Base-by-base conservation (phyloP, 2,113 vertebrate species). In the Merops nubicus region DNA sequence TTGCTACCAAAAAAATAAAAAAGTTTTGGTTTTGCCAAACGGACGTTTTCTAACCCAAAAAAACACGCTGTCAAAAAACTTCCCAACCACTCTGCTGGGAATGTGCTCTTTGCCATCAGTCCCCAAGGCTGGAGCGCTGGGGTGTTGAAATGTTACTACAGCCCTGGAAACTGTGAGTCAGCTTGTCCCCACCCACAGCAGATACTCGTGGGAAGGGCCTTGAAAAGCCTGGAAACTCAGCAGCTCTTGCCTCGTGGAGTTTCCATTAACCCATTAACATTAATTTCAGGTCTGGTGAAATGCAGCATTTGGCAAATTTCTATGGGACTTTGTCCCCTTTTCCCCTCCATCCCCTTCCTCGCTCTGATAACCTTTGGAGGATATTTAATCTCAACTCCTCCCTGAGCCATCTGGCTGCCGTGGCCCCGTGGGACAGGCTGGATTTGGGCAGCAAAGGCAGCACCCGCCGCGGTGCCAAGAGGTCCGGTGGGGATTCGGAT, bases 141-240 rank as follows among this genome's bases (percentile, higher is more conserved):
- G 85, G 95, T 96, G 91, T 92, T 96, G 93, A 96, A 96, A 97
- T 88, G 96, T 74, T 95, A 80, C 95, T 93, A 50, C 93, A 96
- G 85, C 92, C 67, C 88, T 96, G 96, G 96, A 96, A 97, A 97
- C 38, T 91, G 92, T 96, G 96, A 96, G 95, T 96, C 96, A 97
- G 95, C 96, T 93, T 89, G 42, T 96, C 93, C 94, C 95, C 96
- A 96, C 96, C 96, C 96, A 96, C 96, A 88, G 96, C 76, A 94
- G 95, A 91, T 94, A 70, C 91, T 92, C 85, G 88, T 95, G 96
- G 96, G 95, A 96, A 95, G 96, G 93, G 95, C 96, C 96, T 88
- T 76, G 91, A 57, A 48, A 69, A 96, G 94, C 85, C 91, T 83
- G 96, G 88, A 96, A 91, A 83, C 81, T 54, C 96, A 34, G 77